Percentiles rank a stretch among this genome's conserved stretches.
phyloP scores from a whole-genome alignment of 2,888 invertebrate genomes.

The Gnatocerus cornutus region DNA sequence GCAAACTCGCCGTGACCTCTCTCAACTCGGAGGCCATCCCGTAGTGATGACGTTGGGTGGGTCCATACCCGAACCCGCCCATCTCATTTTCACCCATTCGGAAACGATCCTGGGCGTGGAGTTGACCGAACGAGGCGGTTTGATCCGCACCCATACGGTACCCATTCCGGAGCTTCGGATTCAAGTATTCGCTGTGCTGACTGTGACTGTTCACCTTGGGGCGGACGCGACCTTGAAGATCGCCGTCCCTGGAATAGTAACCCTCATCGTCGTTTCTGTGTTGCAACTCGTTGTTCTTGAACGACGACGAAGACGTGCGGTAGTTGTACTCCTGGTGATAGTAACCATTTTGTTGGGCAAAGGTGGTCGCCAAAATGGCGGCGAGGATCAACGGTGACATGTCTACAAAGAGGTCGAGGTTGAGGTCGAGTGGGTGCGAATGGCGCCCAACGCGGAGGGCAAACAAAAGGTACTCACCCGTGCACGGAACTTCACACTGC shows the following conservation, averaged over 20 bases:
- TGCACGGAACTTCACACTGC: not conserved
- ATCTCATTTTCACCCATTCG: constrained; percentile 13
- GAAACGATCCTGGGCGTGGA: constrained; percentile 51
- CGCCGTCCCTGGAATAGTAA: constrained; percentile 67
- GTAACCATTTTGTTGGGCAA: constrained; percentile 64
- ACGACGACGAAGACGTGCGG: constrained; percentile 66
- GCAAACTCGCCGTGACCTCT: constrained; percentile 59
- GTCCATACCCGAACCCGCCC: constrained; percentile 6
- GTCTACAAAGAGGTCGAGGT: constrained; percentile 5
- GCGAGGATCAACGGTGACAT: constrained; percentile 26
- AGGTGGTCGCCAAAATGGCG: constrained; percentile 52
- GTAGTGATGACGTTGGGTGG: constrained; percentile 46
- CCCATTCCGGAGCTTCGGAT: constrained; percentile 61
- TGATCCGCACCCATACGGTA: constrained; percentile 37
- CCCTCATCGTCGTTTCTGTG: constrained; percentile 69
- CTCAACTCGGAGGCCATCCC: constrained; percentile 53
- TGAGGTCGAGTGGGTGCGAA: no score
- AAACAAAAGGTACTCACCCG: constrained; percentile 1
- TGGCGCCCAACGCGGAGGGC: not conserved
- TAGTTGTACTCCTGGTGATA: constrained; percentile 69
- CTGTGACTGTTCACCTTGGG: constrained; percentile 67
- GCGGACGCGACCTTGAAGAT: constrained; percentile 64
- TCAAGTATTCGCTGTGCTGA: constrained; percentile 68
- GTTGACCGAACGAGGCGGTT: constrained; percentile 54
- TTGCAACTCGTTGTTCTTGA: constrained; percentile 68